Evolutionary conservation across 2,888 invertebrate species (phyloP).

Genomic region (Ornithoptera priamus): DNA sequence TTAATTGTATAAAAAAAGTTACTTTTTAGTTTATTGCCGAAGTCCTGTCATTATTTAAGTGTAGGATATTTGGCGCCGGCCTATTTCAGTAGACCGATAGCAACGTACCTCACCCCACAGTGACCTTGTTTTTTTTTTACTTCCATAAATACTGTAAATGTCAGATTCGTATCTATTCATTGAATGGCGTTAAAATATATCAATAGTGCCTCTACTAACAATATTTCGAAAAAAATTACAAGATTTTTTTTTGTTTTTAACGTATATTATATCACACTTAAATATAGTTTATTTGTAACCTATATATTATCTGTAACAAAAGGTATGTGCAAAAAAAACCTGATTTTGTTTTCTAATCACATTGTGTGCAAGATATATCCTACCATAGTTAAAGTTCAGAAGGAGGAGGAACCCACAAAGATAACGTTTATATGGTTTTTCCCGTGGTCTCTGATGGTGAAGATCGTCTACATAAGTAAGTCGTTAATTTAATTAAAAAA

Average conservation of each 20-base stretch:
- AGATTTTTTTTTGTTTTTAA: background rate
- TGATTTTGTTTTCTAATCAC: background rate
- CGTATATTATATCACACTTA: no score
- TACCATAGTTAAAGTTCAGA: no score
- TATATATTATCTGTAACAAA: no score
- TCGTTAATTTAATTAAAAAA: no score
- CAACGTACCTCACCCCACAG: slow-evolving; percentile 28
- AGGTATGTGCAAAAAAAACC: no score
- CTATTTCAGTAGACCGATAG: slow-evolving; percentile 26
- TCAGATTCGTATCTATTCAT: slow-evolving; percentile 21
- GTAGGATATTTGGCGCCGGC: slow-evolving; percentile 25
- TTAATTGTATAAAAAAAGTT: background rate
- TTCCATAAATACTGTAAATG: slow-evolving; percentile 26
- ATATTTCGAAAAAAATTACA: background rate
- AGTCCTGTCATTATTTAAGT: slow-evolving; percentile 22
- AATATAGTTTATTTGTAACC: no score
- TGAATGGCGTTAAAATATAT: slow-evolving; percentile 2
- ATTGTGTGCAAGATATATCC: background rate
- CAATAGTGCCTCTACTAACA: background rate
- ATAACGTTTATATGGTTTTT: no score
- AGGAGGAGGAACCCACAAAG: no score
- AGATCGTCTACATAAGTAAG: no score
- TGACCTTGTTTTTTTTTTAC: slow-evolving; percentile 31
- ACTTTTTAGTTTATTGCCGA: slow-evolving; percentile 19
- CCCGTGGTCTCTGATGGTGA: no score